Evolutionary conservation across 2,797 vertebrate genomes (phyloP), one percentile per base, ranked within the genome.

Genomic region (Cyprinella venusta): DNA sequence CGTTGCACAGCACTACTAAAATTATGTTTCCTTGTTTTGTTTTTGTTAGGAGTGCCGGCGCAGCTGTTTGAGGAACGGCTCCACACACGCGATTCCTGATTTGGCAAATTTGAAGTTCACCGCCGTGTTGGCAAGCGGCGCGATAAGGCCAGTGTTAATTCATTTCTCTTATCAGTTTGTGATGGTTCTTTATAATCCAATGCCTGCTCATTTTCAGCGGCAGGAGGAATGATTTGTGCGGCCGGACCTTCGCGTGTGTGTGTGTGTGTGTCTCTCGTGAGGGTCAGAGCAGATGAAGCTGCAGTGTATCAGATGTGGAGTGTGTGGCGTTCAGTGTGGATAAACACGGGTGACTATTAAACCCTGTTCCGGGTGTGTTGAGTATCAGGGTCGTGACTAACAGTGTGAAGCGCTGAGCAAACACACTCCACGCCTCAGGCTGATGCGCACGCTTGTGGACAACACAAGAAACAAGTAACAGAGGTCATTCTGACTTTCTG

Each of bases 141-240:
- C 90, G 94, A 94, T 95, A 94, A 94, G 91, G 88, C 84, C 68
- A 82, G 84, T 79, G 70, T 91, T 92, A 89, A 94, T 94, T 91
- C 91, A 90, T 94, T 94, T 92, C 89, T 90, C 93, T 94, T 94
- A 95, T 95, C 94, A 92, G 88, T 87, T 90, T 91, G 90, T 91
- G 85, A 89, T 82, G 84, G 86, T 82, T 87, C 86, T 69, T 26
- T 84, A 87, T 88, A 88, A 89, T 90, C 86, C 85, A 83, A 71
- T 83, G 84, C 71, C 81, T 84, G 74, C 72, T 83, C 86, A 83
- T 85, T 87, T 87, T 84, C 64, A 77, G 79, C 82, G 72, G 63
- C 54, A 70, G 84, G 83, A 90, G 84, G 85, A 86, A 89, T 90
- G 80, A 89, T 85, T 80, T 76, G 45, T 40, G 83, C 5, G 42